These are phyloP conservation scores for Aricia artaxerxes DNA, from an alignment of 2,888 invertebrate species.

Conservation along the genomic window DNA sequence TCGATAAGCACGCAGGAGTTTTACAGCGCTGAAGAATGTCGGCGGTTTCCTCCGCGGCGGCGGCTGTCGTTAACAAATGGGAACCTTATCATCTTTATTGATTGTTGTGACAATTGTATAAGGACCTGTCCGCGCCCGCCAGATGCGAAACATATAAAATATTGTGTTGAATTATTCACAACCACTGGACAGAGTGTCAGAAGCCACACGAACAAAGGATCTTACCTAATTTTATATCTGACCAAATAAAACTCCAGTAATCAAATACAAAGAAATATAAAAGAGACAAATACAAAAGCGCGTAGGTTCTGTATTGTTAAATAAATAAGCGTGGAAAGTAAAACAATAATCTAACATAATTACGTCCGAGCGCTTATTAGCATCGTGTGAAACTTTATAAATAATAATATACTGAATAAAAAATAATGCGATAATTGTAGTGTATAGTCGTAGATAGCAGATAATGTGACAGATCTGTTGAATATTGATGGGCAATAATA, in stretches of 20 bases:
- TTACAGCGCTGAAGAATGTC: conserved; percentile 34
- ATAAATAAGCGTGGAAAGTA: background rate
- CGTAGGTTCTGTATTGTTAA: background rate
- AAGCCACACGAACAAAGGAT: too few species aligned
- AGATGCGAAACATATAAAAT: background rate
- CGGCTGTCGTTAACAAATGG: conserved; percentile 13
- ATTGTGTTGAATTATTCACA: background rate
- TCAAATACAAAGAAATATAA: too few species aligned
- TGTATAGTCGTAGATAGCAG: background rate
- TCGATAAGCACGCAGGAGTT: conserved; percentile 5
- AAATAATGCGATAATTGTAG: background rate
- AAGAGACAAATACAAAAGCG: too few species aligned
- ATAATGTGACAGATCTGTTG: background rate
- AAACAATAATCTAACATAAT: background rate
- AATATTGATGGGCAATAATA: background rate
- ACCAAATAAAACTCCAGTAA: background rate
- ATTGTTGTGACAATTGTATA: background rate
- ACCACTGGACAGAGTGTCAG: background rate
- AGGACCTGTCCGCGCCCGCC: background rate
- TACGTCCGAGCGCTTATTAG: background rate
- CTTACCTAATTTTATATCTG: background rate
- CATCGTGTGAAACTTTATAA: background rate
- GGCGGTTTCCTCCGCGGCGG: conserved; percentile 37
- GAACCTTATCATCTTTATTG: conserved; percentile 8
- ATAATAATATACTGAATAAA: background rate